Percentiles rank a stretch among this genome's conserved stretches.
phyloP scores from a whole-genome alignment of 1,140 invertebrate genomes.

The Heliconius congener region DNA sequence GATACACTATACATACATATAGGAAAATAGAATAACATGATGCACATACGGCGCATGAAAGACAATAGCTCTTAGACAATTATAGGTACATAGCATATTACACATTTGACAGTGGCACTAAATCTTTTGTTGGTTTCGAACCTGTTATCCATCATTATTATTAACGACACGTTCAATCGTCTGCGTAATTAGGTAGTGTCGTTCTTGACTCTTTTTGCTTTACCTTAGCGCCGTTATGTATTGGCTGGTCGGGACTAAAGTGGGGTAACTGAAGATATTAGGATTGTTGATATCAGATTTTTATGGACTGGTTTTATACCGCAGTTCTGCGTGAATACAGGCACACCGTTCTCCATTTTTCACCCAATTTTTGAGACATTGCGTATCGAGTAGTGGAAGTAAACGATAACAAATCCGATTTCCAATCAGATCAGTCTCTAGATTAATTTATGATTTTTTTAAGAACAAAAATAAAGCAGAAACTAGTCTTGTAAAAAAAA shows the following conservation, averaged over 20 bases:
- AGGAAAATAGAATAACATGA: background rate
- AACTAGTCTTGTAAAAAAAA: background rate
- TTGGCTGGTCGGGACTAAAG: background rate
- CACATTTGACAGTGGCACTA: slow-evolving; percentile 28
- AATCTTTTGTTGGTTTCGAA: slow-evolving; percentile 28
- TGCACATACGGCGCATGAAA: background rate
- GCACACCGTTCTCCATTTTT: too few species aligned
- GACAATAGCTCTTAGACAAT: background rate
- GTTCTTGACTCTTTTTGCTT: slow-evolving; percentile 21
- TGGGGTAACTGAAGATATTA: background rate
- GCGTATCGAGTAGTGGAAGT: too few species aligned
- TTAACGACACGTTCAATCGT: slow-evolving; percentile 40
- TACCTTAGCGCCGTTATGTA: slow-evolving; percentile 16
- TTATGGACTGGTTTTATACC: background rate
- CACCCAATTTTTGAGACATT: too few species aligned
- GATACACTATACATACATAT: too few species aligned
- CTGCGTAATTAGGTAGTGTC: slow-evolving; percentile 28
- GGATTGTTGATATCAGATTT: background rate
- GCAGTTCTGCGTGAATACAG: background rate
- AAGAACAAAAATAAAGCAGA: too few species aligned
- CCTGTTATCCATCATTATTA: slow-evolving; percentile 37
- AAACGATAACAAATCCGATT: too few species aligned
- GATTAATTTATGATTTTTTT: too few species aligned
- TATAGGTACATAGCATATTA: slow-evolving; percentile 5
- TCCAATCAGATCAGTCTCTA: too few species aligned